These are phyloP conservation scores for Brachionus calyciflorus DNA, from an alignment of 1,140 invertebrate genomes.

Conservation along the genomic window DNA sequence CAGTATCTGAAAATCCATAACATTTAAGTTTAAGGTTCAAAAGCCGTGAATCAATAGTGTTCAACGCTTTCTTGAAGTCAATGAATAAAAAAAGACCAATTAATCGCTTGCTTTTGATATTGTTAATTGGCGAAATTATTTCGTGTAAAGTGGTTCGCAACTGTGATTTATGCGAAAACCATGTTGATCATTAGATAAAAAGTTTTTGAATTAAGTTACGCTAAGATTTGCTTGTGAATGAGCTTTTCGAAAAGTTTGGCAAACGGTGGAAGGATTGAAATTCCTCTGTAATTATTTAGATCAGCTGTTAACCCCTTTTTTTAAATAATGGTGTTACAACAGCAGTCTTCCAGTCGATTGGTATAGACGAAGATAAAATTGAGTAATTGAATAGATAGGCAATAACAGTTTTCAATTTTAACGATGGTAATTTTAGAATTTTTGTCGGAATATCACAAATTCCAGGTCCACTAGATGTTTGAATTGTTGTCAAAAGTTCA, in stretches of 20 bases:
- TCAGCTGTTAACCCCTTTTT: no score
- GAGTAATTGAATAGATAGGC: no score
- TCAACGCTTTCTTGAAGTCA: constrained; percentile 37
- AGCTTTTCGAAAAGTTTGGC: neutral
- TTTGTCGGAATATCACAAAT: no score
- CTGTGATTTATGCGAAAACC: neutral
- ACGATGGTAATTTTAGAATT: no score
- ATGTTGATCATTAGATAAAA: neutral
- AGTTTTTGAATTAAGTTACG: neutral
- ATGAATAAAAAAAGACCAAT: neutral
- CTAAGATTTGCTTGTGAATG: neutral
- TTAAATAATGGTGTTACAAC: no score
- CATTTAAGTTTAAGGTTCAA: neutral
- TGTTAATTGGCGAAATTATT: neutral
- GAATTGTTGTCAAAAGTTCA: no score
- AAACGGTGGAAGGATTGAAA: no score
- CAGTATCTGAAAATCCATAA: neutral
- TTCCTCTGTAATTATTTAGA: no score
- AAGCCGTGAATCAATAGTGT: neutral
- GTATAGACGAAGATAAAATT: no score
- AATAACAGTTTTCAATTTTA: no score
- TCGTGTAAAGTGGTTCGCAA: neutral
- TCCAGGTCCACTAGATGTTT: no score
- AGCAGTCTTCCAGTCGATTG: no score
- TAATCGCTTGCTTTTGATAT: neutral